Evolutionary conservation across 2,797 vertebrate species (phyloP).

Genomic region (Limosa lapponica): DNA sequence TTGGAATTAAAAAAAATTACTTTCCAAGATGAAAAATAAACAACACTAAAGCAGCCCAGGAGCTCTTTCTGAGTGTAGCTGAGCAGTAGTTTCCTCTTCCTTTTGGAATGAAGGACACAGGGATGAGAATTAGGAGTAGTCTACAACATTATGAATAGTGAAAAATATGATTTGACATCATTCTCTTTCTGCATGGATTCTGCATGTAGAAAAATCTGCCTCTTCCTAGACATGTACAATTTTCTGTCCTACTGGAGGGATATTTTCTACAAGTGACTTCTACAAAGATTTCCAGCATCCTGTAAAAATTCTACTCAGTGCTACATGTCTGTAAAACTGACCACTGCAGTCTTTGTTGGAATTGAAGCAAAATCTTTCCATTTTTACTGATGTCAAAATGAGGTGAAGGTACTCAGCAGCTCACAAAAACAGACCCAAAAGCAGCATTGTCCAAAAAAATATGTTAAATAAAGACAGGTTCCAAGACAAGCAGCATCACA

Average conservation of each 20-base stretch:
- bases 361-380: neutral
- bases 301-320: neutral
- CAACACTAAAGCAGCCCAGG: neutral
- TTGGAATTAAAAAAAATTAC: neutral
- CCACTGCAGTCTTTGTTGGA: neutral
- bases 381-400: neutral
- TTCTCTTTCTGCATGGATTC: neutral
- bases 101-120: neutral
- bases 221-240: neutral
- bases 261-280: neutral
- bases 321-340: neutral
- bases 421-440: slow-evolving; percentile 10
- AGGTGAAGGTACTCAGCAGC: slow-evolving; percentile 27
- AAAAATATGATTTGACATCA: neutral
- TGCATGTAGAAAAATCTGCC: neutral
- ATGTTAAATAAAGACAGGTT: neutral
- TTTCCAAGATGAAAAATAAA: neutral
- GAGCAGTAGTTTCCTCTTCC: neutral
- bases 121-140: neutral
- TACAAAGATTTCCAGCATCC: neutral
- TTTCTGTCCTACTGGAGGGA: neutral
- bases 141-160: neutral
- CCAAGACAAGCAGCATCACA: slow-evolving; percentile 7
- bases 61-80: neutral
- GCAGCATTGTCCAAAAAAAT: neutral